Conservation (phyloP, 2,797 vertebrate genomes). For the Cetoscarus ocellatus region DNA sequence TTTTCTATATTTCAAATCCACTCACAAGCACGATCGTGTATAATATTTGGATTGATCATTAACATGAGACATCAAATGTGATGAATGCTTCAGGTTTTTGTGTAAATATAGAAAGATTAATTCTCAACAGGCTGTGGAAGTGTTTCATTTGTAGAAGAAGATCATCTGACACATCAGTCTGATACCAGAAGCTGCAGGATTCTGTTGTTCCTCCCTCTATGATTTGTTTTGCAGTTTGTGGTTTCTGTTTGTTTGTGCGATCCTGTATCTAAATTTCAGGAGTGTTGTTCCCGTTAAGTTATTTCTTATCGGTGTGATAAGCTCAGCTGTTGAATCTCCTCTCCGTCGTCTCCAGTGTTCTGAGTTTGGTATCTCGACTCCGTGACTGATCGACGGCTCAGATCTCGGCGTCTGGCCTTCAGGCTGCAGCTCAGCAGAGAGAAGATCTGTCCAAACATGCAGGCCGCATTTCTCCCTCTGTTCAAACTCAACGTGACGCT, state of each 20-base stretch:
- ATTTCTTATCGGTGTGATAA: background rate
- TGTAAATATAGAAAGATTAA: background rate
- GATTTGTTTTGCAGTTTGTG: background rate
- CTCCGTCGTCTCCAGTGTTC: background rate
- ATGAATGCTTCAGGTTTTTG: background rate
- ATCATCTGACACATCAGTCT: background rate
- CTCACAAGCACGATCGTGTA: too few species aligned
- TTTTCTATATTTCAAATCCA: too few species aligned
- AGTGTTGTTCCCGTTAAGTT: background rate
- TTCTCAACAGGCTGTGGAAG: too few species aligned
- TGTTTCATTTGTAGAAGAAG: background rate
- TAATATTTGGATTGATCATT: too few species aligned
- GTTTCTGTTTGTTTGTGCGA: background rate
- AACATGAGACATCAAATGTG: background rate
- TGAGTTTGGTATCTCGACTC: background rate
- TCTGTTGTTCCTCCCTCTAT: background rate
- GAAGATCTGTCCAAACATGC: conserved; percentile 62
- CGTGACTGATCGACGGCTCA: conserved; percentile 44
- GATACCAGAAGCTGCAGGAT: background rate
- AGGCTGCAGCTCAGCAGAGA: conserved; percentile 29
- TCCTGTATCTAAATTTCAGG: background rate
- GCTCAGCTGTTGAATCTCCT: background rate
- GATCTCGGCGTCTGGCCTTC: conserved; percentile 33
- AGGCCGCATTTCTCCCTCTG: conserved; percentile 42
- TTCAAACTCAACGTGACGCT: conserved; percentile 25